Evolutionary conservation across 2,797 vertebrate genomes (phyloP).

Genomic region (Falco novaeseelandiae): DNA sequence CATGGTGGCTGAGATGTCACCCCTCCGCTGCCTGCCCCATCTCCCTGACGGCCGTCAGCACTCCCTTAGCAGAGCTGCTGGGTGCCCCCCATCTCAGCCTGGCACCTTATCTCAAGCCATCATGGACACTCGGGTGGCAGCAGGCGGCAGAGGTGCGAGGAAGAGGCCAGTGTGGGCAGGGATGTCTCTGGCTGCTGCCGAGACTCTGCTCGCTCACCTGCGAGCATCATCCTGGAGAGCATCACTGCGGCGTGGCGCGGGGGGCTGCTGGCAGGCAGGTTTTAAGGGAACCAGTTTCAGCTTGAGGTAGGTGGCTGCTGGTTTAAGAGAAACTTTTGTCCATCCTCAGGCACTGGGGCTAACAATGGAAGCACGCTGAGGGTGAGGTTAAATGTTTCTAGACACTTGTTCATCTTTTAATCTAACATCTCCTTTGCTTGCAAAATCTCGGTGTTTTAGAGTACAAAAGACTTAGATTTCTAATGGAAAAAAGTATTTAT

Average conservation of each 20-base stretch:
- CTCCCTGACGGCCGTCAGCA: background rate
- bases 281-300: background rate
- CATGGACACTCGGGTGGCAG: background rate
- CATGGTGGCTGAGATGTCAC: fast-evolving
- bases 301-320: background rate
- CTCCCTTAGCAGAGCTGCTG: background rate
- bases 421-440: background rate
- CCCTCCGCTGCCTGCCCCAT: background rate
- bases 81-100: background rate
- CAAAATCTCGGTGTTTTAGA: background rate
- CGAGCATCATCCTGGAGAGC: background rate
- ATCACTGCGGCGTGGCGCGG: fast-evolving
- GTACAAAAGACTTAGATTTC: background rate
- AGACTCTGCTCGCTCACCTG: fast-evolving
- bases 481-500: background rate
- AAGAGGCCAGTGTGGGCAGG: background rate
- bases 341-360: background rate
- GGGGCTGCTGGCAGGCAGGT: background rate
- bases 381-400: background rate
- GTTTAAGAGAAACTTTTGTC: background rate
- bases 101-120: background rate
- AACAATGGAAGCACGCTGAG: background rate
- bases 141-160: background rate
- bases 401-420: background rate
- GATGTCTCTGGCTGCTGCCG: background rate